phyloP scores from a whole-genome alignment of 2,797 vertebrate species.

The Glossophaga mutica region DNA sequence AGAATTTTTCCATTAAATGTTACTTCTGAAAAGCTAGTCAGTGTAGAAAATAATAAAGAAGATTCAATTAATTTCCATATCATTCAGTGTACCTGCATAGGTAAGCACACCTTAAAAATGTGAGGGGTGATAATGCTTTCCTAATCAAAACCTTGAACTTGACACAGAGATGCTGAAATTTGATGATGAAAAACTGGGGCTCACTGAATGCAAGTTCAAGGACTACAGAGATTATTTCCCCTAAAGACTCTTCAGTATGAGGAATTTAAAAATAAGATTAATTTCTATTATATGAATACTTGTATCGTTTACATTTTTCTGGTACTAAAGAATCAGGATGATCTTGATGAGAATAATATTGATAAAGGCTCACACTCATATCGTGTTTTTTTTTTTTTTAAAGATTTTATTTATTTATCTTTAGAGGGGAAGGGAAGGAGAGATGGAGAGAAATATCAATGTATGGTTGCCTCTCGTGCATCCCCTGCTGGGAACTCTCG shows the following conservation, averaged over 20 bases:
- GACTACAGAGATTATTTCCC: not conserved
- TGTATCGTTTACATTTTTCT: not conserved
- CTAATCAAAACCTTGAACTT: not conserved
- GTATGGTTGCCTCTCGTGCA: too few relatives aligned
- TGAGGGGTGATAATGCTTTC: not conserved
- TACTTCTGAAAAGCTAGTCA: slow-evolving; percentile 7
- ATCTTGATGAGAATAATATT: not conserved
- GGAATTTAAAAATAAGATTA: not conserved
- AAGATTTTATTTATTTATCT: too few relatives aligned
- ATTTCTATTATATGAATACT: not conserved
- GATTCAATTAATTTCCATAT: not conserved
- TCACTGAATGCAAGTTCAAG: not conserved
- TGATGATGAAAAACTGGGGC: not conserved
- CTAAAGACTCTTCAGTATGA: not conserved
- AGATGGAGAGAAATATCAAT: too few relatives aligned
- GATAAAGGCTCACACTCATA: not conserved
- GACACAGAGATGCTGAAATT: not conserved
- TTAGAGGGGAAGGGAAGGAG: too few relatives aligned
- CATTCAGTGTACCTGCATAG: not conserved
- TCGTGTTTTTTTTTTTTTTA: too few relatives aligned
- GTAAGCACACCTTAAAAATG: not conserved
- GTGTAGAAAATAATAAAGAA: not conserved
- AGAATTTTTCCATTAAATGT: not conserved
- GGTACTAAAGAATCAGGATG: not conserved
- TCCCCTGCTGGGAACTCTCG: too few relatives aligned